Conservation (phyloP, 2,888 invertebrate genomes). For the Cheilosia scutellata region DNA sequence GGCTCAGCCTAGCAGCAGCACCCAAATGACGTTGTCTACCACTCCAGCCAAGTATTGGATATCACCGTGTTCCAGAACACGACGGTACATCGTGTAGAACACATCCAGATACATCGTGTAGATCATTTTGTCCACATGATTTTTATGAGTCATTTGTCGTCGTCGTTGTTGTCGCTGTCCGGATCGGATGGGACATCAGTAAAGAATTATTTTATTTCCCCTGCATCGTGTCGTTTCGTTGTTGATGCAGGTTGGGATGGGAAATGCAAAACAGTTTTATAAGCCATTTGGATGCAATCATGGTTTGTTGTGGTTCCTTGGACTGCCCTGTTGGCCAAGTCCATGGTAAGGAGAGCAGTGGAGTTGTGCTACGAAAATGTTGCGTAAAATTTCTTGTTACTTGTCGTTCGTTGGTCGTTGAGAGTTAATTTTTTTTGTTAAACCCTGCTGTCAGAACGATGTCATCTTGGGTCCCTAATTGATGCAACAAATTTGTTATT, state of each 20-base stretch:
- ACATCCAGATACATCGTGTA: conserved; percentile 58
- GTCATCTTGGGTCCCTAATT: conserved; percentile 68
- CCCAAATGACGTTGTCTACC: conserved; percentile 63
- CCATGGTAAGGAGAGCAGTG: conserved; percentile 5
- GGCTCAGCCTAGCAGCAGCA: conserved; percentile 39
- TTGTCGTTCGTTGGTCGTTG: background rate
- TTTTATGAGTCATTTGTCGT: conserved; percentile 78
- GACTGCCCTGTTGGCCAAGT: background rate
- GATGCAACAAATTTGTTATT: conserved; percentile 72
- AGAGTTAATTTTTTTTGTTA: conserved; percentile 41
- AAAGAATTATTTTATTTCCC: conserved; percentile 41
- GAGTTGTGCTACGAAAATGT: conserved; percentile 34
- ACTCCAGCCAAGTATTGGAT: conserved; percentile 56
- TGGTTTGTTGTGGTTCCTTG: conserved; percentile 66
- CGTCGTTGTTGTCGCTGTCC: conserved; percentile 64
- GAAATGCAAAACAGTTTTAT: conserved; percentile 69
- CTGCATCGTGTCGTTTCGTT: conserved; percentile 31
- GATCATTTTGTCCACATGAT: conserved; percentile 75
- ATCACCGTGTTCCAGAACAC: conserved; percentile 57
- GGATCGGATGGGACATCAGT: conserved; percentile 21
- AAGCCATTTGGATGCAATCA: conserved; percentile 62
- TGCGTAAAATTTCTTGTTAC: conserved; percentile 44
- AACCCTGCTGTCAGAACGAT: conserved; percentile 61
- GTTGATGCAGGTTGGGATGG: conserved; percentile 37
- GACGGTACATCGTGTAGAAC: conserved; percentile 67